These are phyloP conservation scores for Anguilla obscura DNA, from an alignment of 2,797 vertebrate genomes.

Conservation along the genomic window DNA sequence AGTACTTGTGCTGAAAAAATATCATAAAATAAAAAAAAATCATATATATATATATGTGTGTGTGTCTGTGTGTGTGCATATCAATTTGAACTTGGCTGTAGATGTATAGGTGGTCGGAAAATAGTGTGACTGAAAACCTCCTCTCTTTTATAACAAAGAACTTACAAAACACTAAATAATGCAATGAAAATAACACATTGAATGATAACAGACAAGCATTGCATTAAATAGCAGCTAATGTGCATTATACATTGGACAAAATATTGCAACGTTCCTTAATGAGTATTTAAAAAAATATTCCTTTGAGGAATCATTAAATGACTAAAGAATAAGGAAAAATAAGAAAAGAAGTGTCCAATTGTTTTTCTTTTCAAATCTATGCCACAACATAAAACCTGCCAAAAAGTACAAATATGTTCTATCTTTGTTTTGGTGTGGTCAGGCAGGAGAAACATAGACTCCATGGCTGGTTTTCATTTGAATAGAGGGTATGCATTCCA, in stretches of 20 bases:
- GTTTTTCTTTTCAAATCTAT: neutral
- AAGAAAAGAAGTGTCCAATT: neutral
- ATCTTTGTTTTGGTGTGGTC: neutral
- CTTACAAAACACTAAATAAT: neutral
- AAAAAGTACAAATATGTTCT: too few relatives aligned
- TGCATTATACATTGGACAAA: neutral
- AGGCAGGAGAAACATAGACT: neutral
- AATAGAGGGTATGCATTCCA: neutral
- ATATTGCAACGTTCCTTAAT: neutral
- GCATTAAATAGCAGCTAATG: neutral
- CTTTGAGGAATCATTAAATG: neutral
- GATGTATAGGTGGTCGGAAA: neutral
- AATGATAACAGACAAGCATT: neutral
- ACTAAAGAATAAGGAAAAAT: neutral
- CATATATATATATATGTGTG: too few relatives aligned
- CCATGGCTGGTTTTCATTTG: neutral
- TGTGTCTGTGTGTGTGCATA: neutral
- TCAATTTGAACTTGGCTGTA: neutral
- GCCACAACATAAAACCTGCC: neutral
- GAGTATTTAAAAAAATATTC: neutral
- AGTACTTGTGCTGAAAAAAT: neutral
- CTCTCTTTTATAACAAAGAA: neutral
- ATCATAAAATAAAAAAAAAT: neutral
- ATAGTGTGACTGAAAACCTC: neutral
- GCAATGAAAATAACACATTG: neutral